Percentiles rank a stretch among this genome's conserved stretches.
These are phyloP conservation scores for Zoroaster sp. DNA, from an alignment of 53 echinoderm and acorn worm genomes.

Conservation along the genomic window DNA sequence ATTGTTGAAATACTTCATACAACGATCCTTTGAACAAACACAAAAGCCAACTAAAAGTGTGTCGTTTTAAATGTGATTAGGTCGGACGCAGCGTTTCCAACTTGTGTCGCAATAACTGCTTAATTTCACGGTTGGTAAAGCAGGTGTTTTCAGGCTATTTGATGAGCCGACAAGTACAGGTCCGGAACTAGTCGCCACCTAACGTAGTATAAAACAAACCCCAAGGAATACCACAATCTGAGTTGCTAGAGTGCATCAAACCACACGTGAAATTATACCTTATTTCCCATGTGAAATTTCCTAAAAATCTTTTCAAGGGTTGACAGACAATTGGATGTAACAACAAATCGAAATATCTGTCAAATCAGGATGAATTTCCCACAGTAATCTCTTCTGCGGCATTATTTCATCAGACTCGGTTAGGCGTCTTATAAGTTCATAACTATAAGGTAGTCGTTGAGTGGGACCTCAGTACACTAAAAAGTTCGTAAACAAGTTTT, in stretches of 20 bases:
- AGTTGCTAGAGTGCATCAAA: conserved; percentile 14
- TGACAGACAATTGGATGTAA: conserved; percentile 24
- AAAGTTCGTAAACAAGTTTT: too few relatives aligned
- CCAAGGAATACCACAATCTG: conserved; percentile 12
- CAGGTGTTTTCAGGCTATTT: not conserved
- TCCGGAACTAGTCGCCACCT: conserved; percentile 1
- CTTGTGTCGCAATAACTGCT: not conserved
- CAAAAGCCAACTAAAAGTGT: too few relatives aligned
- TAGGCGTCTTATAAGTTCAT: too few relatives aligned
- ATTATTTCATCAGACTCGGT: not conserved
- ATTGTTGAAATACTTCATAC: too few relatives aligned
- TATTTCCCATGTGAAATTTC: conserved; percentile 54
- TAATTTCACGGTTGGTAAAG: not conserved
- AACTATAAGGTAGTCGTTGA: too few relatives aligned
- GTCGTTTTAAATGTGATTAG: too few relatives aligned
- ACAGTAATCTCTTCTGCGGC: not conserved
- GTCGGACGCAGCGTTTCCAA: too few relatives aligned
- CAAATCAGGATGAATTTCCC: not conserved
- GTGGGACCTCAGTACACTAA: too few relatives aligned
- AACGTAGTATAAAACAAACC: not conserved
- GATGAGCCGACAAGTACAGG: not conserved
- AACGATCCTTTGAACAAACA: too few relatives aligned
- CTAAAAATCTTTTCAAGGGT: conserved; percentile 22
- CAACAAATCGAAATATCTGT: conserved; percentile 11
- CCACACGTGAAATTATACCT: not conserved